These are phyloP conservation scores for Novumbra hubbsi DNA, from an alignment of 2,797 vertebrate species.

Conservation along the genomic window DNA sequence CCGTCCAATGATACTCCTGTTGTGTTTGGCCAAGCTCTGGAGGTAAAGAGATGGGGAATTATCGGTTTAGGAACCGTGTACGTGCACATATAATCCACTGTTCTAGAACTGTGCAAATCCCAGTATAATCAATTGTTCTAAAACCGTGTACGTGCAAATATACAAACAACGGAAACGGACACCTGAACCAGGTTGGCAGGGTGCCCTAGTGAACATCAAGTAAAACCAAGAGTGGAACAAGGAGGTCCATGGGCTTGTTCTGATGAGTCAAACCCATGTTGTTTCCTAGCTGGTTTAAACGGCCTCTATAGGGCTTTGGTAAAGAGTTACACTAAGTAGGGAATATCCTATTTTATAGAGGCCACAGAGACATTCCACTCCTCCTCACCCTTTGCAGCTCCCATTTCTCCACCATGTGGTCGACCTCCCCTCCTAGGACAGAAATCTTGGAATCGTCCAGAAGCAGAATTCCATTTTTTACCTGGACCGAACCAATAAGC, in stretches of 20 bases:
- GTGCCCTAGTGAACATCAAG: too few species aligned
- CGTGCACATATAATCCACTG: background rate
- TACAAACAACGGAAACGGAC: background rate
- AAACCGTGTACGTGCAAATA: background rate
- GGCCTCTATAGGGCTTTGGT: too few species aligned
- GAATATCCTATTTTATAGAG: background rate
- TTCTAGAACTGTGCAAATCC: background rate
- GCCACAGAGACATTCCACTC: background rate
- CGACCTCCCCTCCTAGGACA: conserved; percentile 94
- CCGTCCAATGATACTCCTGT: conserved; percentile 90
- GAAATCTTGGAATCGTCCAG: conserved; percentile 89
- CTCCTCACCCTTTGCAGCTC: conserved; percentile 92
- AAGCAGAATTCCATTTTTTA: conserved; percentile 92
- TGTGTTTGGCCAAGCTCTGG: conserved; percentile 97
- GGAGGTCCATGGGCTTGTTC: too few species aligned
- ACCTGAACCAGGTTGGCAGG: too few species aligned
- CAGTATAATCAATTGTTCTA: background rate
- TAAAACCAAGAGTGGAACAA: too few species aligned
- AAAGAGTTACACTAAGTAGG: background rate
- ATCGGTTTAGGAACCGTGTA: background rate
- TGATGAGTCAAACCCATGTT: too few species aligned
- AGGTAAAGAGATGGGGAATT: conserved; percentile 11
- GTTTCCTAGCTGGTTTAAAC: too few species aligned
- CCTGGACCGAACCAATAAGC: conserved; percentile 83
- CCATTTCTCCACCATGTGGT: conserved; percentile 98